These are phyloP conservation scores for Periparus ater DNA, from an alignment of 2,797 vertebrate species.

Conservation along the genomic window DNA sequence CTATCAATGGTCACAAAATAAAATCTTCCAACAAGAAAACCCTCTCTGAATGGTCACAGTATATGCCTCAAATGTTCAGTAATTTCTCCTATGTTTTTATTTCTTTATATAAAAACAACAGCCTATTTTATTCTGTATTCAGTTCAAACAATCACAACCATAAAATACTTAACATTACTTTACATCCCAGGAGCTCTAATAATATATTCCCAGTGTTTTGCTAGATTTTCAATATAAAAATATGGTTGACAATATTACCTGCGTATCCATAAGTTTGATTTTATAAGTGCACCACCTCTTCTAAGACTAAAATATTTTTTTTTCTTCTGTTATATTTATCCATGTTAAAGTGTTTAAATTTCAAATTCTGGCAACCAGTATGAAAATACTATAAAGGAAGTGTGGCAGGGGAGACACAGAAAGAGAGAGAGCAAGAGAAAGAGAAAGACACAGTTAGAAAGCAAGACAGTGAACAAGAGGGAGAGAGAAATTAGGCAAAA, in stretches of 20 bases:
- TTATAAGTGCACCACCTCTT: not conserved
- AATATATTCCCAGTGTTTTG: not conserved
- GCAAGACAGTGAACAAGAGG: not conserved
- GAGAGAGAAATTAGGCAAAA: not conserved
- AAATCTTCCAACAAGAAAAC: not conserved
- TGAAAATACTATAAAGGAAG: not conserved
- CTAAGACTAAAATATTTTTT: not conserved
- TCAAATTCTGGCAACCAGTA: not conserved
- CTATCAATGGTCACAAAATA: not conserved
- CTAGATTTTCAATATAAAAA: not conserved
- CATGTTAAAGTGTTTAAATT: not conserved
- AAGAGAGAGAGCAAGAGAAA: not conserved
- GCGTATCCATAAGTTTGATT: not conserved
- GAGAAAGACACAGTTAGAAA: not conserved
- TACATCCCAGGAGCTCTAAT: not conserved
- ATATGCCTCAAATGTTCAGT: not conserved
- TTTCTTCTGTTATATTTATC: not conserved
- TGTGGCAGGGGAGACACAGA: not conserved
- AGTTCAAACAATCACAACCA: not conserved
- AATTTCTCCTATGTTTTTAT: not conserved
- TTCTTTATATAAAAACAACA: not conserved
- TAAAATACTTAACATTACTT: not conserved
- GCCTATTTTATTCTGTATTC: not conserved
- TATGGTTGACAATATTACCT: not conserved
- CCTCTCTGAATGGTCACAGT: not conserved